Evolutionary conservation across 2,113 vertebrate genomes (phyloP).

Genomic region (Percina caprodes): DNA sequence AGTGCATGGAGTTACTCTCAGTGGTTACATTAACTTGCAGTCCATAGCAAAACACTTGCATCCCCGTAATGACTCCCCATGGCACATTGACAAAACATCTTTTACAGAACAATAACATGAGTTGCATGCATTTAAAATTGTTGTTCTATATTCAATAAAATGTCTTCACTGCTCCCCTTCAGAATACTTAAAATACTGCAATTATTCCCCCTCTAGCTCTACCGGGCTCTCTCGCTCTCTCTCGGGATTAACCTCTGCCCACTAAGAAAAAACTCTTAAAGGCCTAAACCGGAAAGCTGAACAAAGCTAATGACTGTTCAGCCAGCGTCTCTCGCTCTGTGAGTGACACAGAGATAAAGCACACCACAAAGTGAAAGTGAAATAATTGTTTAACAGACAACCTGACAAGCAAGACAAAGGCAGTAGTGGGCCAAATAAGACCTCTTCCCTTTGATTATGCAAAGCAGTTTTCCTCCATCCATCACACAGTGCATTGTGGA

Average conservation of each 20-base stretch:
- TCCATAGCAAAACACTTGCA: background rate
- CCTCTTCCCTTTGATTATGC: slow-evolving; percentile 56
- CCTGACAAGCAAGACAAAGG: slow-evolving; percentile 57
- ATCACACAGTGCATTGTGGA: slow-evolving; percentile 57
- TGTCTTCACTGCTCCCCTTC: slow-evolving; percentile 15
- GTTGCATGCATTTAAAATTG: slow-evolving; percentile 5
- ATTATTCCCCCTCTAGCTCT: slow-evolving; percentile 24
- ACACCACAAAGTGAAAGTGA: slow-evolving; percentile 41
- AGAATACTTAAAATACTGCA: slow-evolving; percentile 32
- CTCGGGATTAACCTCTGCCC: slow-evolving; percentile 63
- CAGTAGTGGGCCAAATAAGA: slow-evolving; percentile 35
- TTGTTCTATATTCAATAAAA: slow-evolving; percentile 47
- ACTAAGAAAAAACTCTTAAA: slow-evolving; percentile 39
- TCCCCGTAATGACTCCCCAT: slow-evolving; percentile 20
- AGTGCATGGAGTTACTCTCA: background rate
- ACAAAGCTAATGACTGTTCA: slow-evolving; percentile 61
- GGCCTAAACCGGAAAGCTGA: slow-evolving; percentile 30
- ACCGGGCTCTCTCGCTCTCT: slow-evolving; percentile 34
- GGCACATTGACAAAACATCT: slow-evolving; percentile 14
- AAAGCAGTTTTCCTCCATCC: slow-evolving; percentile 47
- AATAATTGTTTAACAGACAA: slow-evolving; percentile 63
- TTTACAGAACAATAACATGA: slow-evolving; percentile 32
- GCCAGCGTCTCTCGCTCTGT: slow-evolving; percentile 19
- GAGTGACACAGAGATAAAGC: slow-evolving; percentile 51
- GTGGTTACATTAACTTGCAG: background rate